These are phyloP conservation scores for Setophaga kirtlandii DNA, from an alignment of 2,113 vertebrate species.

Conservation along the genomic window DNA sequence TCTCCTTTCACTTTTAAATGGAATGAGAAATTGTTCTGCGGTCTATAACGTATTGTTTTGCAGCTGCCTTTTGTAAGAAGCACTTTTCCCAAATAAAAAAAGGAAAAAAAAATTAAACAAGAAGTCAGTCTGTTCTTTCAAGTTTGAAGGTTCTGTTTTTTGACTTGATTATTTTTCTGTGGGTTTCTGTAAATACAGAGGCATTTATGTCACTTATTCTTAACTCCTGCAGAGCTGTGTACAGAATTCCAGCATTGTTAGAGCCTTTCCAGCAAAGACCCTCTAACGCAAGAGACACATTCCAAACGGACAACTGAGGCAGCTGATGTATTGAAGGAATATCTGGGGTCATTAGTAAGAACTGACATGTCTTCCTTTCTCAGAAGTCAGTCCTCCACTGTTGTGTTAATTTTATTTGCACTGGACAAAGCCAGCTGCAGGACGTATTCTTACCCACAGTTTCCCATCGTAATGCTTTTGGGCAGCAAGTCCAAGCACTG, in stretches of 20 bases:
- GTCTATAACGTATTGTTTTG: constrained; percentile 79
- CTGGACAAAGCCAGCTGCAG: not conserved
- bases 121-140: constrained; percentile 9
- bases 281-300: fast-evolving
- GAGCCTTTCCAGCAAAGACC: not conserved
- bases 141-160: not conserved
- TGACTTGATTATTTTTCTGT: not conserved
- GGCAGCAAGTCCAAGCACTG: not conserved
- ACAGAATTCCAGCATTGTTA: not conserved
- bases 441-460: not conserved
- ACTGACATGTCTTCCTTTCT: not conserved
- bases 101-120: constrained; percentile 13
- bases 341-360: not conserved
- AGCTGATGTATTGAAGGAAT: not conserved
- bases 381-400: not conserved
- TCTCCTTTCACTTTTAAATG: constrained; percentile 74
- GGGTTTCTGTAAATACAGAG: not conserved
- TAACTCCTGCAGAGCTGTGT: not conserved
- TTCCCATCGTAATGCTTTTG: not conserved
- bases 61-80: constrained; percentile 86
- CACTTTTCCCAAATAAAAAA: constrained; percentile 85
- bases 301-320: not conserved
- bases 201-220: not conserved
- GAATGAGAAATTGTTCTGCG: constrained; percentile 77
- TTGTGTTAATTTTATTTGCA: not conserved